These are phyloP conservation scores for Eriocheir sinensis DNA, from an alignment of 1,140 invertebrate species.

Conservation along the genomic window DNA sequence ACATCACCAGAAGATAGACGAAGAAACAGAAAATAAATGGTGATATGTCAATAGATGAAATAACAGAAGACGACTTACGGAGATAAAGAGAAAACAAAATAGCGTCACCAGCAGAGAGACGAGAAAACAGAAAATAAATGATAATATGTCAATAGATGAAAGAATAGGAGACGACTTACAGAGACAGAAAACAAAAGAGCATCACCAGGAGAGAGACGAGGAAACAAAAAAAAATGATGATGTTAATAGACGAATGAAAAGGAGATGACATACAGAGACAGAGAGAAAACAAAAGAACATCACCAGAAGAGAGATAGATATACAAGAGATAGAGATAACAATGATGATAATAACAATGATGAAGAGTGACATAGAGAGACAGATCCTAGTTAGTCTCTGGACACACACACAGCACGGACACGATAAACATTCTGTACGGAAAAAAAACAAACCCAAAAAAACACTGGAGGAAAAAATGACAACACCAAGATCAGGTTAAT, in stretches of 20 bases:
- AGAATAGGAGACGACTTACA: no score
- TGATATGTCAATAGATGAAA: not conserved
- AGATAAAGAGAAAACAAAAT: no score
- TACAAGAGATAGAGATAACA: not conserved
- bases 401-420: no score
- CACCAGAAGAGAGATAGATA: not conserved
- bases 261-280: no score
- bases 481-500: not conserved
- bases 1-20: no score
- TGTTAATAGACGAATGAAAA: no score
- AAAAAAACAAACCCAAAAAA: no score
- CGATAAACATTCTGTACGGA: constrained; percentile 12
- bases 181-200: no score
- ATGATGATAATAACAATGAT: not conserved
- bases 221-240: not conserved
- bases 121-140: not conserved
- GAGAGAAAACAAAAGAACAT: not conserved
- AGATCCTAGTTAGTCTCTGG: not conserved
- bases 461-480: not conserved
- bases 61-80: no score
- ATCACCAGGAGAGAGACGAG: not conserved
- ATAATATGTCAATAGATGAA: not conserved
- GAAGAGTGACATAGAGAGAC: not conserved
- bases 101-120: not conserved
- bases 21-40: not conserved